Evolutionary conservation across 2,888 invertebrate species (phyloP).

Genomic region (Frankliniella fusca): DNA sequence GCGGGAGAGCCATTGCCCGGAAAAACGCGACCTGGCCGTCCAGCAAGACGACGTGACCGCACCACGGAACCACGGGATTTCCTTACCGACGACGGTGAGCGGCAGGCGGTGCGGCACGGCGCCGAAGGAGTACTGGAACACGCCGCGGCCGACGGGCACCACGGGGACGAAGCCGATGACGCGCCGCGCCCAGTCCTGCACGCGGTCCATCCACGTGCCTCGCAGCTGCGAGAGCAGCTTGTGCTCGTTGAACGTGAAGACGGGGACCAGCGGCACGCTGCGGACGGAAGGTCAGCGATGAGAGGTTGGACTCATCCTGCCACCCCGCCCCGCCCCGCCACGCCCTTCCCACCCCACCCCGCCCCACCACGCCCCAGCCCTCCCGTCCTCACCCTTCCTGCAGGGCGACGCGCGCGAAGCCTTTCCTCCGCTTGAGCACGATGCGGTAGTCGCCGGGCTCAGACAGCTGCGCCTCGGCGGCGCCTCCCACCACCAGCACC

Average conservation of each 20-base stretch:
- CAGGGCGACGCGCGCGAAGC: conserved; percentile 70
- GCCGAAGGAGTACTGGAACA: conserved; percentile 58
- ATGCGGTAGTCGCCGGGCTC: conserved; percentile 71
- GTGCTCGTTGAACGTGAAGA: conserved; percentile 86
- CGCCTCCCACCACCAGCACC: conserved; percentile 81
- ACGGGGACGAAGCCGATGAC: conserved; percentile 70
- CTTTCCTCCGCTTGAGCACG: conserved; percentile 71
- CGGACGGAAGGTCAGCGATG: conserved; percentile 32
- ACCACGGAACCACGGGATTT: background rate
- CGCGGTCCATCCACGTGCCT: conserved; percentile 60
- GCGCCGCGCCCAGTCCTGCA: conserved; percentile 66
- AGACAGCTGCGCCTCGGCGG: conserved; percentile 79
- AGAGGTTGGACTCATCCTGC: background rate
- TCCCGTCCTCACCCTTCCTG: conserved; percentile 60
- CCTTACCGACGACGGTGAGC: conserved; percentile 80
- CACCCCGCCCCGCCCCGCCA: background rate
- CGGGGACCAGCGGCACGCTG: conserved; percentile 79
- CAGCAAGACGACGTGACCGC: no score
- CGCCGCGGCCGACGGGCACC: conserved; percentile 63
- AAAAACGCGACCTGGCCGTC: no score
- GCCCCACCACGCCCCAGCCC: background rate
- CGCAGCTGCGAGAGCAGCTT: conserved; percentile 75
- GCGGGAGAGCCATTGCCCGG: no score
- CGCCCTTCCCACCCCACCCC: background rate
- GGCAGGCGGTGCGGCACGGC: conserved; percentile 70